Percentiles rank a stretch among this genome's conserved stretches.
Evolutionary conservation across 2,888 invertebrate genomes (phyloP).

Genomic region (Cremastinae sp.): DNA sequence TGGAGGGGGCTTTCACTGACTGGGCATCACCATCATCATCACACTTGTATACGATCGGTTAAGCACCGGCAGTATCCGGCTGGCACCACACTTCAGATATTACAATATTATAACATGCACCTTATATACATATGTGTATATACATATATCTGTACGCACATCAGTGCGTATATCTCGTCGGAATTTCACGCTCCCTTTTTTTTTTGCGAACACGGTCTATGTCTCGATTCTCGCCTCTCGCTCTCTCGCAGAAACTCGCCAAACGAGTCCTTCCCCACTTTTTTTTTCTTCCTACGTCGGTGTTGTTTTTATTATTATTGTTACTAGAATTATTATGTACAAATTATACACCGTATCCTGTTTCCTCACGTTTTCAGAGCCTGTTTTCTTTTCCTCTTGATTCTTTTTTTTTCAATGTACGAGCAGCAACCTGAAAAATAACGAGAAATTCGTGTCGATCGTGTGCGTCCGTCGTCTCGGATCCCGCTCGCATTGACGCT

Average conservation of each 20-base stretch:
- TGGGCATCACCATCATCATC: constrained; percentile 64
- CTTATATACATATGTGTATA: constrained; percentile 12
- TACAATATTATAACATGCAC: constrained; percentile 44
- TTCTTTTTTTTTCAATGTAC: neutral
- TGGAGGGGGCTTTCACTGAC: constrained; percentile 70
- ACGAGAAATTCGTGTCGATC: constrained; percentile 26
- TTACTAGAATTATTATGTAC: neutral
- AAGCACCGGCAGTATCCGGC: constrained; percentile 65
- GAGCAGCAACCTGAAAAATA: constrained; percentile 16
- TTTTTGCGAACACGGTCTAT: neutral
- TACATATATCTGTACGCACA: neutral
- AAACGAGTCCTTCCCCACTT: constrained; percentile 41
- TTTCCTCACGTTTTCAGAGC: constrained; percentile 7
- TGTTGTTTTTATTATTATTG: constrained; percentile 10
- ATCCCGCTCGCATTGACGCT: constrained; percentile 3
- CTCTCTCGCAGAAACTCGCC: constrained; percentile 20
- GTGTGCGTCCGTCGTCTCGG: neutral
- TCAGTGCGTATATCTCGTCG: constrained; percentile 11
- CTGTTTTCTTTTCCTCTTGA: neutral
- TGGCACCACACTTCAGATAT: constrained; percentile 59
- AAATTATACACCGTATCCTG: neutral
- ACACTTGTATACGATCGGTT: constrained; percentile 61
- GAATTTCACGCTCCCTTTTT: constrained; percentile 30
- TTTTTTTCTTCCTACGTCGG: neutral
- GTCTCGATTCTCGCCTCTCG: no score